Evolutionary conservation across 2,888 invertebrate genomes (phyloP), one percentile per base, ranked within the genome.

Genomic region (Fabriciana adippe): DNA sequence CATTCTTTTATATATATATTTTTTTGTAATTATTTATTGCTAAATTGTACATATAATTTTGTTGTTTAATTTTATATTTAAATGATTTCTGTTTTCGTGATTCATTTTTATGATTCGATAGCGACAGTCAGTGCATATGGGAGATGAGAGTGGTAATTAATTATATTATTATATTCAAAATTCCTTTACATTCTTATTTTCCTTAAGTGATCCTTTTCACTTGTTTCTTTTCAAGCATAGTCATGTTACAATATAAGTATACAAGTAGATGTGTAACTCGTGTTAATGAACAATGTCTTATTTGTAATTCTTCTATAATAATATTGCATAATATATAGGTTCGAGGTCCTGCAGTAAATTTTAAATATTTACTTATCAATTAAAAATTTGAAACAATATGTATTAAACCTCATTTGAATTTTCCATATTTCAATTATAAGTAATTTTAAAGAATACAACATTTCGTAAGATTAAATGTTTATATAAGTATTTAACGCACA

Each of bases 21-120:
- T 82, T 83, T 83, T 86, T 87, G 87, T 89, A 86, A 88, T 90
- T 89, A 92, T 92, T 92, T 92, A 92, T 92, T 90, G 81, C 81
- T 88, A 85, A 89, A 90, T 85, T 92, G 92, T 92, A 91, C 79
- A 92, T 92, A 91, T 89, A 83, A 86, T 88, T 41, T 92, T 91
- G 91, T 92, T 92, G 92, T 91, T 92, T 92, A 92, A 90, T 92
- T 90, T 89, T 91, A 90, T 84, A 85, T 88, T 87, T 82, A 80
- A 76, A 73, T 80, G 76, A 85, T 85, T 87, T 87, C 81, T 80
- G 76, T 81, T 81, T 18, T 18, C 18, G 18, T 18, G 18, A 18
- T 18, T 79, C 11, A 80, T 80, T 75, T 77, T 77, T 78, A 78
- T 78, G 70, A 78, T 80, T 73, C 75, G 76, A 78, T 75, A 74